Evolutionary conservation across 2,797 vertebrate species (phyloP).

Genomic region (Telmatherina bonti): DNA sequence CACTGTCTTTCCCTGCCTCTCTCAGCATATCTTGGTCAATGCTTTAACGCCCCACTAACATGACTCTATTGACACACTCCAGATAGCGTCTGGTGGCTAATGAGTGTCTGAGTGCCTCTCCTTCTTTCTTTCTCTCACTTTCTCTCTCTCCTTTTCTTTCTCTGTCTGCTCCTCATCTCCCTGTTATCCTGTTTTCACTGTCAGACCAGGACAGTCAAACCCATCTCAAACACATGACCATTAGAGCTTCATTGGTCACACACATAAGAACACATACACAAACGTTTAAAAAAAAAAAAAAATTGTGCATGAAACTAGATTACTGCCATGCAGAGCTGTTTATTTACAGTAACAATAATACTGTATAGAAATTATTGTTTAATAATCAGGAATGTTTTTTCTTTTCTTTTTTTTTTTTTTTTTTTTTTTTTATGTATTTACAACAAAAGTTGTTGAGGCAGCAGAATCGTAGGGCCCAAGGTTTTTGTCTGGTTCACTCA

Average conservation of each 20-base stretch:
- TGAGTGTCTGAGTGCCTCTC: conserved; percentile 89
- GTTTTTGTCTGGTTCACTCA: conserved; percentile 44
- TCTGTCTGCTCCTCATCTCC: conserved; percentile 73
- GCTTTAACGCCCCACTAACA: conserved; percentile 87
- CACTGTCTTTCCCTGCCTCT: conserved; percentile 64
- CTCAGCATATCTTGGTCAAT: conserved; percentile 85
- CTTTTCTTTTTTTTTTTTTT: too few species aligned
- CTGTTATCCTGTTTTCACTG: conserved; percentile 78
- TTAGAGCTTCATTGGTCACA: conserved; percentile 58
- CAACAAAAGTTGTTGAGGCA: conserved; percentile 24
- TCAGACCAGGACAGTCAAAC: conserved; percentile 73
- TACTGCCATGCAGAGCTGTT: background rate
- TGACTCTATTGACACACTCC: conserved; percentile 91
- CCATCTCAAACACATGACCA: conserved; percentile 74
- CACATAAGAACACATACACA: conserved; percentile 22
- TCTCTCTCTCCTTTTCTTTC: conserved; percentile 67
- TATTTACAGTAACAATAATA: conserved; percentile 9
- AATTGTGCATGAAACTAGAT: background rate
- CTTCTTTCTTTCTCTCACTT: conserved; percentile 60
- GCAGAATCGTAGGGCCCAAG: conserved; percentile 16
- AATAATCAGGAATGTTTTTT: background rate
- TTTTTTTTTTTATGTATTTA: conserved; percentile 1
- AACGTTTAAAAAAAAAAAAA: conserved; percentile 12
- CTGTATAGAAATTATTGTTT: conserved; percentile 7
- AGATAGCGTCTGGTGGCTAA: conserved; percentile 91